Evolutionary conservation across 2,797 vertebrate genomes (phyloP).

Genomic region (Buceros bicornis): DNA sequence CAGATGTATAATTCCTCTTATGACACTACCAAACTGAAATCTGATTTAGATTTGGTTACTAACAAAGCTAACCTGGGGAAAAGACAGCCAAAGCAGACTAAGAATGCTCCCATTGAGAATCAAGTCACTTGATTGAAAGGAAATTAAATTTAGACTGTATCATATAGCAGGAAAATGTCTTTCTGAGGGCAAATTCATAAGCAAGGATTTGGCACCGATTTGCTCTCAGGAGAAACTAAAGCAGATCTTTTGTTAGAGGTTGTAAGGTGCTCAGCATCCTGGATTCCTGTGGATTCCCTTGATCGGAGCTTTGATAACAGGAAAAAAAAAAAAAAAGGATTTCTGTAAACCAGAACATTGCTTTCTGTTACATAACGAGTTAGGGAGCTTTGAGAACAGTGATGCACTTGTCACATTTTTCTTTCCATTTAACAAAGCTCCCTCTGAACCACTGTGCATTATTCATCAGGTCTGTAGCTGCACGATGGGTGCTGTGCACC

Average conservation of each 20-base stretch:
- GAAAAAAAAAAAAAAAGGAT: background rate
- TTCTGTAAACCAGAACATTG: background rate
- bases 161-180: background rate
- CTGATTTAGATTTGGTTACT: background rate
- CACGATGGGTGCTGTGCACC: background rate
- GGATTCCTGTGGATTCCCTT: background rate
- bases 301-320: background rate
- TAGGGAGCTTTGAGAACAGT: constrained; percentile 11
- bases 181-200: background rate
- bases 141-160: background rate
- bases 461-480: background rate
- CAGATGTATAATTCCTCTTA: background rate
- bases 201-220: background rate
- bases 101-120: background rate
- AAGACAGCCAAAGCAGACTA: background rate
- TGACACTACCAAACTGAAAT: background rate
- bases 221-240: background rate
- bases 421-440: background rate
- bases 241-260: background rate
- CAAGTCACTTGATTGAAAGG: background rate
- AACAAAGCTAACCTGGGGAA: background rate
- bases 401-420: background rate
- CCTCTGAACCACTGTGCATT: background rate
- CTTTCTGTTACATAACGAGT: background rate
- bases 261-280: background rate